phyloP scores from a whole-genome alignment of 2,888 invertebrate species.

The Octodonta nipae region DNA sequence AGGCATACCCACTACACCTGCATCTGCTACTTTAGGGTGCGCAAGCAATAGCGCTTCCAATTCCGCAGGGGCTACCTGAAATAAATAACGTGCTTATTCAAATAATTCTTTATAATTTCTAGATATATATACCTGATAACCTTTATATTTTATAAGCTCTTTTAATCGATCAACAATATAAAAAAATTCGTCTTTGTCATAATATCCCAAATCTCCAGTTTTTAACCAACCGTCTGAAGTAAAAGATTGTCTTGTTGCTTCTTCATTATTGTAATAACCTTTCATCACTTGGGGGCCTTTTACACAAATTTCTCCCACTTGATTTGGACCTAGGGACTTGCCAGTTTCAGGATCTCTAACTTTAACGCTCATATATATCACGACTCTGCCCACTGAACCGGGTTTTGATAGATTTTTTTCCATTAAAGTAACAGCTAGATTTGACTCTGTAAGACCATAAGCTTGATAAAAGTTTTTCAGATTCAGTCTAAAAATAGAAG shows the following conservation, averaged over 20 bases:
- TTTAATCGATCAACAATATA: slow-evolving; percentile 76
- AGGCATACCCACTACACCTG: slow-evolving; percentile 65
- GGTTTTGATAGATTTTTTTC: slow-evolving; percentile 21
- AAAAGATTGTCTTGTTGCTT: slow-evolving; percentile 49
- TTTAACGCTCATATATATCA: slow-evolving; percentile 48
- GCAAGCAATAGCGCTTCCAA: slow-evolving; percentile 66
- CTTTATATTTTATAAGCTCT: slow-evolving; percentile 84
- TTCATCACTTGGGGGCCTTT: slow-evolving; percentile 44
- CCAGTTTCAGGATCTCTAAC: slow-evolving; percentile 51
- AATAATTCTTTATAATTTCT: neutral
- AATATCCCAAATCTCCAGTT: slow-evolving; percentile 74
- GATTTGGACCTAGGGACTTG: slow-evolving; percentile 43
- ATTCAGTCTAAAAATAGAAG: slow-evolving; percentile 29
- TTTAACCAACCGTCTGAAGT: slow-evolving; percentile 65
- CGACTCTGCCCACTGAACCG: slow-evolving; percentile 54
- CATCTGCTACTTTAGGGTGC: slow-evolving; percentile 59
- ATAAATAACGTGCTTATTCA: neutral
- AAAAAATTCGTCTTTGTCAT: slow-evolving; percentile 61
- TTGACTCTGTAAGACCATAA: slow-evolving; percentile 66
- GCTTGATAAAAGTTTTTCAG: slow-evolving; percentile 50
- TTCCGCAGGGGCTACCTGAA: slow-evolving; percentile 69
- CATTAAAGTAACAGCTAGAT: slow-evolving; percentile 39
- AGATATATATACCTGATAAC: slow-evolving; percentile 45
- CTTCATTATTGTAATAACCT: slow-evolving; percentile 60
- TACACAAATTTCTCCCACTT: slow-evolving; percentile 70